phyloP scores from a whole-genome alignment of 2,888 invertebrate species.

The Monopis laevigella region DNA sequence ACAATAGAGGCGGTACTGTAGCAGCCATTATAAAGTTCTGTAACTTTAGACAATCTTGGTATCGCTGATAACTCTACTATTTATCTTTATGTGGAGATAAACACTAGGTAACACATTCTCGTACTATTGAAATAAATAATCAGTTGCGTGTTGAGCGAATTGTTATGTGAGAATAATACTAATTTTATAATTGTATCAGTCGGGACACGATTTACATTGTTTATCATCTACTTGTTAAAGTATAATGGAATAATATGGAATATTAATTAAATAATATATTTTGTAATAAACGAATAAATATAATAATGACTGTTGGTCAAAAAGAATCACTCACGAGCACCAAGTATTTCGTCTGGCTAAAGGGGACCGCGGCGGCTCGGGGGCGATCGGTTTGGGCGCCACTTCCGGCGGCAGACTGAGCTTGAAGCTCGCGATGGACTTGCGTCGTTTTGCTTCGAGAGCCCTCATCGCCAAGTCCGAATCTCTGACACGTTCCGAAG shows the following conservation, averaged over 20 bases:
- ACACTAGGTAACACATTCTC: too few species aligned
- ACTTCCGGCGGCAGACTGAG: constrained; percentile 43
- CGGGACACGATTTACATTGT: too few species aligned
- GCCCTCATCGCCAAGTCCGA: constrained; percentile 51
- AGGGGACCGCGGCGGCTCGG: constrained; percentile 37
- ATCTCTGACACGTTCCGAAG: constrained; percentile 41
- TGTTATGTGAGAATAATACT: too few species aligned
- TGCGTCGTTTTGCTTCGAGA: constrained; percentile 55
- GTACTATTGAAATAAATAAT: too few species aligned
- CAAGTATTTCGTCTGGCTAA: constrained; percentile 60
- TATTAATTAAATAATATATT: neutral
- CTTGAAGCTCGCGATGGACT: constrained; percentile 54
- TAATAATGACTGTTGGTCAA: neutral
- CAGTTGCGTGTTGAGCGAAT: too few species aligned
- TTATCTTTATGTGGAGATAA: too few species aligned
- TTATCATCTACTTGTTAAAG: too few species aligned
- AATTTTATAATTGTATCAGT: too few species aligned
- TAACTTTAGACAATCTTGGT: too few species aligned
- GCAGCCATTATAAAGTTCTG: too few species aligned
- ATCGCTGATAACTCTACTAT: too few species aligned
- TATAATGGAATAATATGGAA: neutral
- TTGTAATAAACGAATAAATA: neutral
- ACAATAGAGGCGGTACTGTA: too few species aligned
- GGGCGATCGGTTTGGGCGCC: constrained; percentile 32
- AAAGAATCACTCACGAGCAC: constrained; percentile 53